phyloP scores from a whole-genome alignment of 2,113 vertebrate genomes.

The Empidonax traillii region DNA sequence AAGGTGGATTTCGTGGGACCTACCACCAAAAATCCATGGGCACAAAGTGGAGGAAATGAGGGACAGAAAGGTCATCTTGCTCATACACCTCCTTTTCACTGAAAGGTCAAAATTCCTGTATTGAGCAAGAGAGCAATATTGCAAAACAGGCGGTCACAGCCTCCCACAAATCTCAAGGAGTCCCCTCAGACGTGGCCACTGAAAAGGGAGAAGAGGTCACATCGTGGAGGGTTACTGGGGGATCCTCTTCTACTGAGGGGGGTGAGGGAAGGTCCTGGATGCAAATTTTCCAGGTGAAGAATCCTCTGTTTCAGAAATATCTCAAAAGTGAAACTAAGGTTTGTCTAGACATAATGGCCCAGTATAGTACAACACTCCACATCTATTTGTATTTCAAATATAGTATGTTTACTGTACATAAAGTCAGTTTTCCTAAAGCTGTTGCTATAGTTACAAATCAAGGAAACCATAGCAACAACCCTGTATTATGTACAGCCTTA shows the following conservation, averaged over 20 bases:
- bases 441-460: slow-evolving; percentile 73
- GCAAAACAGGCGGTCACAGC: neutral
- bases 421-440: slow-evolving; percentile 57
- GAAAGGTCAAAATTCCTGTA: neutral
- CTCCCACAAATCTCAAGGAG: neutral
- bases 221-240: neutral
- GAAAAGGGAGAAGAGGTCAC: neutral
- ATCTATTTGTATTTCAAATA: slow-evolving; percentile 43
- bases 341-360: neutral
- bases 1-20: neutral
- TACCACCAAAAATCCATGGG: neutral
- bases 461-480: slow-evolving; percentile 67
- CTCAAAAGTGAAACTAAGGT: neutral
- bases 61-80: neutral
- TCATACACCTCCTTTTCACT: neutral
- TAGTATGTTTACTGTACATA: slow-evolving; percentile 47
- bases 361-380: neutral
- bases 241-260: neutral
- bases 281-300: neutral
- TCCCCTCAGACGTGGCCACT: accelerated
- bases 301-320: neutral
- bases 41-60: neutral
- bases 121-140: neutral
- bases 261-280: neutral
- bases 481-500: slow-evolving; percentile 60